Base-by-base conservation (phyloP, 1,140 invertebrate genomes). In the Hylaeus anthracinus region DNA sequence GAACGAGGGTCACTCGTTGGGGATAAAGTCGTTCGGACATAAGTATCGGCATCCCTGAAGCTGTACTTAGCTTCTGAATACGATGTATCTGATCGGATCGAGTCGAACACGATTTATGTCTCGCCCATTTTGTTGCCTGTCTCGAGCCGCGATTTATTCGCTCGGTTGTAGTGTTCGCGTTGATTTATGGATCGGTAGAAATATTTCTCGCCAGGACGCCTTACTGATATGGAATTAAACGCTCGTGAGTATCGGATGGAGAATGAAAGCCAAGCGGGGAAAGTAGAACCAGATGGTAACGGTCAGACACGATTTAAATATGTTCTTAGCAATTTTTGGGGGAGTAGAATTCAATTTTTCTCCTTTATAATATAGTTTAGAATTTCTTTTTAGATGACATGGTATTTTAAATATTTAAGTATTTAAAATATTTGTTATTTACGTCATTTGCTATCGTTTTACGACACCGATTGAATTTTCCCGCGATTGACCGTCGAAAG, bases 21-120 rank as follows among this genome's bases (percentile, higher is more conserved):
- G 84, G 79, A 75, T 86, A 79, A 79, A 82, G 80, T 86, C 82
- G 86, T 86, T 84, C 85, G 86, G 79, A 83, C 86, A 79, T 81
- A 83, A 87, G 85, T 79, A 86, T 86, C 82, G 74, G 72, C 85
- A 78, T 84, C 78, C 71, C 73, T 73, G 63, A 63, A 81, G 71
- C 61, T 86, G 71, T 86, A 77, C 76, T 86, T 66, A 85, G 83
- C 81, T 67, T 77, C 73, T 82, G 65, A 67, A 71, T 74, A 74
- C 79, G 73, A 64, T 61, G 73, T 76, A 77, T 74, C 72, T 58
- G 79, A 81, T 81, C 79, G 64, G 80, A 72, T 78, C 67, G 61
- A 71, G 43, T 60, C 75, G 70, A 72, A 45, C 15, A 72, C 69
- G 81, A 82, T 82, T 82, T 82, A 82, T 72, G 76, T 65, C 55